Conservation (phyloP, 2,888 invertebrate species). For the Magallana nippona region DNA sequence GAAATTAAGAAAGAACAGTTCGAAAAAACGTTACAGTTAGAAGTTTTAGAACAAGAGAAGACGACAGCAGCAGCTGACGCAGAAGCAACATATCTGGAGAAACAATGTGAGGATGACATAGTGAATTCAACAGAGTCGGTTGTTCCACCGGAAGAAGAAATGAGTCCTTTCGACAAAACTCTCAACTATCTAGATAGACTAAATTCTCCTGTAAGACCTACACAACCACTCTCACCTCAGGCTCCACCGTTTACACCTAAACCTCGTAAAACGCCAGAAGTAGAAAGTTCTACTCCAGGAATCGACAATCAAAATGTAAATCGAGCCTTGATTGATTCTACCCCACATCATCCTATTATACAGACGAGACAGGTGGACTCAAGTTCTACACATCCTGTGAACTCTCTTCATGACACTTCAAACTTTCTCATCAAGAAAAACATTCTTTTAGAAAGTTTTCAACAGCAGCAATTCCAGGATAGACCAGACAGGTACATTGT, state of each 20-base stretch:
- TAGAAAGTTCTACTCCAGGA: conserved; percentile 28
- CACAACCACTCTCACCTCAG: conserved; percentile 5
- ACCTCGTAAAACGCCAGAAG: background rate
- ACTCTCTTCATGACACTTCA: background rate
- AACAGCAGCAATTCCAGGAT: conserved; percentile 28
- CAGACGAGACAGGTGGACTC: background rate
- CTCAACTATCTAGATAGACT: conserved; percentile 15
- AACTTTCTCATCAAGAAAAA: conserved; percentile 34
- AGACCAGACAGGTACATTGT: too few relatives aligned
- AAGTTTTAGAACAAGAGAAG: conserved; percentile 39
- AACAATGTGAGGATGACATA: background rate
- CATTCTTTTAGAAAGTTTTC: conserved; percentile 42
- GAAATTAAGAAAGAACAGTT: conserved; percentile 38
- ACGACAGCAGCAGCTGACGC: conserved; percentile 36
- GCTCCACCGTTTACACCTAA: background rate
- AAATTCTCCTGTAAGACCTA: background rate
- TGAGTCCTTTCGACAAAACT: conserved; percentile 20
- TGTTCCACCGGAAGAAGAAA: conserved; percentile 10
- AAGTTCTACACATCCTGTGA: background rate
- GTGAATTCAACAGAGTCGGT: background rate
- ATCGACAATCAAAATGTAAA: background rate
- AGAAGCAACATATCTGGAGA: conserved; percentile 35
- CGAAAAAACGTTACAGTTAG: conserved; percentile 28
- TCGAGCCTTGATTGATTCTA: background rate
- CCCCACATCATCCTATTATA: background rate